These are phyloP conservation scores for Condylura cristata DNA, from an alignment of 2,113 vertebrate species.

Conservation along the genomic window DNA sequence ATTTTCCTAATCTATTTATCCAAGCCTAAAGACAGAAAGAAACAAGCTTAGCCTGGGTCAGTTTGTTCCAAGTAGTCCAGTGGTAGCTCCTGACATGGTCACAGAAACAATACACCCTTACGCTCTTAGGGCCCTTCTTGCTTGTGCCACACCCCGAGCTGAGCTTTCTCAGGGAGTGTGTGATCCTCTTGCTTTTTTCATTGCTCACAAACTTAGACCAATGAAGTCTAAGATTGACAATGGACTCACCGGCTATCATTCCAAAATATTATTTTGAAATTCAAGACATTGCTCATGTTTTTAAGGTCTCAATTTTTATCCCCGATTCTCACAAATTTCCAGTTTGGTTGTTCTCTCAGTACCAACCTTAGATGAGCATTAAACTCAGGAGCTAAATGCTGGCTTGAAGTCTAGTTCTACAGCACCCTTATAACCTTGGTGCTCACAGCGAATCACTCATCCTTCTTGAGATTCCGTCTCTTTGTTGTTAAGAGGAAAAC, in stretches of 20 bases:
- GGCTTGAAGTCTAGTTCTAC: neutral
- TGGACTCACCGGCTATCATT: neutral
- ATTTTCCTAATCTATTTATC: neutral
- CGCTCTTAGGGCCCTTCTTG: neutral
- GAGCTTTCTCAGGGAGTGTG: neutral
- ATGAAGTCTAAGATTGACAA: neutral
- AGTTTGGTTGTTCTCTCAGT: neutral
- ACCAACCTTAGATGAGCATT: neutral
- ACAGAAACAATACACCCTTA: neutral
- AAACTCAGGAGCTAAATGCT: neutral
- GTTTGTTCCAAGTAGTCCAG: neutral
- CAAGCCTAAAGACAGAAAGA: neutral
- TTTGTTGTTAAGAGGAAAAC: neutral
- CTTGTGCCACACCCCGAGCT: neutral
- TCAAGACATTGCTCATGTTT: neutral
- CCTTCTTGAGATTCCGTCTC: neutral
- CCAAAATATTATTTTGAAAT: constrained; percentile 15
- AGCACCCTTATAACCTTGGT: neutral
- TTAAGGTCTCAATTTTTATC: neutral
- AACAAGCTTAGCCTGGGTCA: neutral
- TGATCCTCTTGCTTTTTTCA: neutral
- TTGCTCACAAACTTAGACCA: neutral
- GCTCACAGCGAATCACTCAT: neutral
- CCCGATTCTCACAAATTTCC: neutral
- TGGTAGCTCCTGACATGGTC: neutral